Evolutionary conservation across 37 sponge, comb jelly and placozoan genomes (phyloP), one percentile per base, ranked within the genome.

Genomic region (Bolinopsis microptera): DNA sequence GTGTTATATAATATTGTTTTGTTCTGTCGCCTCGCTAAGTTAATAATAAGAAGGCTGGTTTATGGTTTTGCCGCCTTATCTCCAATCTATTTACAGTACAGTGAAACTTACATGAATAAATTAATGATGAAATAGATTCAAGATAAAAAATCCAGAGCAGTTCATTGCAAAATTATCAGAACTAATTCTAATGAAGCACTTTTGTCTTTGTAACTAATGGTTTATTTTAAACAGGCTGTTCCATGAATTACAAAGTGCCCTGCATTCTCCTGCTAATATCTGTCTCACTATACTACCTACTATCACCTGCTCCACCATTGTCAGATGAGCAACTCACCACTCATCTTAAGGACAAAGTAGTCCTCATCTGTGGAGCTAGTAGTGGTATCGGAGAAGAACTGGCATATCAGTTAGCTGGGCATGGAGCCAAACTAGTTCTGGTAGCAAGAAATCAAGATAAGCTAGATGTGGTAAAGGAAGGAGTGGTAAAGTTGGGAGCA

Each of bases 381-480:
- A 77, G 80, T 35, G 80, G 80, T 9, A 77, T 77, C 1, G 80
- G 80, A 35, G 80, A 31, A 18, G 36, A 77, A 32, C 35, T 77
- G 36, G 80, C 80, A 22, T 34, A 77, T 18, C 80, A 77, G 32
- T 36, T 77, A 16, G 80, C 80, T 77, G 35, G 35, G 18, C 32
- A 34, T 77, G 80, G 35, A 16, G 32, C 80, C 36, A 77, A 77
- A 18, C 34, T 77, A 22, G 37, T 77, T 77, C 80, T 77, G 2
- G 80, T 77, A 36, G 80, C 80, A 31, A 77, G 80, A 18, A 77
- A 34, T 77, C 80, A 77, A 36, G 80, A 77, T 35, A 77, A 77
- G 18, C 80, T 77, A 9, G 80, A 77, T 77, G 37, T 3, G 1
- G 80, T 77, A 28, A 77, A 35, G 37, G 80, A 28, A 9, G 80